Evolutionary conservation across 2,888 invertebrate species (phyloP), one percentile per base, ranked within the genome.

Genomic region (Tetheella fluctuosa): DNA sequence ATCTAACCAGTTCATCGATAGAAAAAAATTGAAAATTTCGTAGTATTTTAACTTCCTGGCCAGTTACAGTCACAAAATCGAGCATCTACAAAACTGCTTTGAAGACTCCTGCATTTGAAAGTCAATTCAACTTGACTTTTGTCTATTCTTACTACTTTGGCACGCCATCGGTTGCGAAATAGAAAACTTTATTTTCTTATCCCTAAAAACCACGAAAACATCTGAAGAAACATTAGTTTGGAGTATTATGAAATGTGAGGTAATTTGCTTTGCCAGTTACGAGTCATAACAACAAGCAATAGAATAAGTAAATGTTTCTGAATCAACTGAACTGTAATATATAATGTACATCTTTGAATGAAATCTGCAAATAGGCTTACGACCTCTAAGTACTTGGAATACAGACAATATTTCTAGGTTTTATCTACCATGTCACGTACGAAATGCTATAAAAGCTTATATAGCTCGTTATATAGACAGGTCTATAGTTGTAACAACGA

Each of bases 381-480:
- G 30, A 34, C 13, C 34, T n/a, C 55, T 34, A 1, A 25, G 34
- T 34, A 55, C 30, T 55, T 13, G 48, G 48, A 48, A 20, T 48
- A 48, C 48, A 48, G n/a, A 1, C 48, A 48, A 39, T 20, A 48
- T 17, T 20, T 48, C 48, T 23, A 23, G 34, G 10, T 34, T 34
- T 55, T 55, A 55, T 34, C 23, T 55, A 55, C 23, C 55, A 23
- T 55, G 55, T 55, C 55, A 55, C 55, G 55, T 55, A 55, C 37
- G 23, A 15, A 20, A 20, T 54, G 54, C 13, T 54, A 30, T 28
- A 30, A 28, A n/a, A n/a, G n/a, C n/a, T 25, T 25, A 25, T 25
- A 20, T 34, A 23, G 34, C 37, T 12, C 34, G 23, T 54, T 54
- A 54, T 48, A 48, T 20, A n/a, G 48, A 20, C 48, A 48, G 12